Percentiles rank a stretch among this genome's conserved stretches.
Evolutionary conservation across 2,797 vertebrate species (phyloP).

Genomic region (Cirrhinus molitorella): DNA sequence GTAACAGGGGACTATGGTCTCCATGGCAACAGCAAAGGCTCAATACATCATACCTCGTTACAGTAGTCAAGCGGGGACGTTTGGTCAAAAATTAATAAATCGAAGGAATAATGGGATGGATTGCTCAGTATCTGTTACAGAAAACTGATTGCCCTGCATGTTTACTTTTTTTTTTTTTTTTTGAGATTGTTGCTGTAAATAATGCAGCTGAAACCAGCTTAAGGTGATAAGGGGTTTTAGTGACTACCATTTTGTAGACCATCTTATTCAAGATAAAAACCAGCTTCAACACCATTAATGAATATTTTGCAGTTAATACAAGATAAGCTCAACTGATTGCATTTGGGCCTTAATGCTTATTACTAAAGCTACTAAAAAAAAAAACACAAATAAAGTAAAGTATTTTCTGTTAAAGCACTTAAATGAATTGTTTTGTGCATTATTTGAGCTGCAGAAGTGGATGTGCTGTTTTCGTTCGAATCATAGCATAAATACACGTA

Average conservation of each 20-base stretch:
- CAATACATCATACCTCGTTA: conserved; percentile 90
- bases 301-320: neutral
- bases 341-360: neutral
- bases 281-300: neutral
- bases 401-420: neutral
- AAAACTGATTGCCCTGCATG: conserved; percentile 73
- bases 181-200: conserved; percentile 68
- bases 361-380: neutral
- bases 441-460: neutral
- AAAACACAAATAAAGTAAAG: neutral
- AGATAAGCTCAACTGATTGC: neutral
- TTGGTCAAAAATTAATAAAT: conserved; percentile 85
- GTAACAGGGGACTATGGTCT: conserved; percentile 86
- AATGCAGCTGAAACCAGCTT: conserved; percentile 76
- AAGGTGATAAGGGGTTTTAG: conserved; percentile 51
- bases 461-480: too few relatives aligned
- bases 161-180: conserved; percentile 75
- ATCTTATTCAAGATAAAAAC: neutral
- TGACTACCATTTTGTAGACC: neutral
- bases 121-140: conserved; percentile 73
- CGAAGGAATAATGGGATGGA: conserved; percentile 72
- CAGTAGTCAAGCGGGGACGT: conserved; percentile 83
- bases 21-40: conserved; percentile 88
- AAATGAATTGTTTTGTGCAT: neutral
- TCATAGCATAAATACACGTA: too few relatives aligned